Evolutionary conservation across 2,797 vertebrate genomes (phyloP), one percentile per base, ranked within the genome.

Genomic region (Acropternis orthonyx): DNA sequence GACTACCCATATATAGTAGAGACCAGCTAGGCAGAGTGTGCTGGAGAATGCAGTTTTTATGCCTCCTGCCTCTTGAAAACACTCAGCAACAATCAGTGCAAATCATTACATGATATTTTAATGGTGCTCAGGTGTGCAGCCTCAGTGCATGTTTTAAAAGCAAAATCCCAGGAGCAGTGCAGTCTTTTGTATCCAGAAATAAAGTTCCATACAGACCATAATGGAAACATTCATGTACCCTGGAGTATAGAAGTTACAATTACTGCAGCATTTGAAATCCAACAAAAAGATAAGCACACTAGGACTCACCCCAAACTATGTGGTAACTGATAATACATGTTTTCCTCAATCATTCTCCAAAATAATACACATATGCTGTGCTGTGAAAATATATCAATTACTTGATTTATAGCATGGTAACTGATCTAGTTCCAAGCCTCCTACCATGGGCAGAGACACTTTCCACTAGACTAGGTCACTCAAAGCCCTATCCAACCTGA

Each of bases 31-130:
- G 18, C 13, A 68, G 21, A 68, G 26, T 0, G 11, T 2, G 9
- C 34, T 69, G 3, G 3, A 36, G 5, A 59, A 39, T 1, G 3
- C 2, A 54, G 7, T 0, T 13, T 16, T 36, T 1, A 0, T 1
- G 5, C 37, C 44, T 52, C 36, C 41, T 32, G n/a, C 23, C 23
- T 66, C 59, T 66, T 74, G 61, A 71, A 84, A 67, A 32, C n/a
- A 23, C 62, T 18, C 28, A 0, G 3, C 14, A 73, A 56, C n/a
- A 30, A 26, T 51, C 46, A 85, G 46, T 41, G 16, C 20, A 36
- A 49, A 37, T 44, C 4, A 3, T 59, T 12, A 22, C 37, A 10
- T 13, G 20, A 36, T 30, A 37, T 15, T 75, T 67, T 74, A 58
- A 51, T 2, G 21, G 43, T 20, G 8, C 41, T 77, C 59, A 80